Conservation (phyloP, 2,888 invertebrate species). For the Macrosiphum euphorbiae region DNA sequence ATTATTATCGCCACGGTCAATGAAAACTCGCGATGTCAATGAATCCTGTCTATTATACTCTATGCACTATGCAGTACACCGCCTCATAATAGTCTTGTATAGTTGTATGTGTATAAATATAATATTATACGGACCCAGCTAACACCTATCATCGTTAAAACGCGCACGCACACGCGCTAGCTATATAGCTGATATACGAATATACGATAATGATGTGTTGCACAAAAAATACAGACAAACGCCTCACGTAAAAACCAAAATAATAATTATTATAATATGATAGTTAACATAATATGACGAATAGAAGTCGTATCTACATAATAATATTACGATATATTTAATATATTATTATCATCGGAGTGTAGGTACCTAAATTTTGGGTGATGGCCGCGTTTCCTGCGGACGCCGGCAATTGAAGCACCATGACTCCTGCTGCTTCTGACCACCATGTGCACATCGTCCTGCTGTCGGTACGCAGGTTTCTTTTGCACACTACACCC, state of each 20-base stretch:
- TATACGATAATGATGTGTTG: background rate
- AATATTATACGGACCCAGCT: too few relatives aligned
- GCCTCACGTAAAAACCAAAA: background rate
- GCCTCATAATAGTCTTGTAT: background rate
- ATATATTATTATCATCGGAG: background rate
- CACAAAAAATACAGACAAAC: background rate
- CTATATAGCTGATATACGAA: background rate
- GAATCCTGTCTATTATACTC: conserved; percentile 47
- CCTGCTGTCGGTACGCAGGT: conserved; percentile 49
- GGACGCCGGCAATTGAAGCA: background rate
- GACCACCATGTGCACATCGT: conserved; percentile 31
- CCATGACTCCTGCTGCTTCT: conserved; percentile 24
- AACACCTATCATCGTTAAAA: background rate
- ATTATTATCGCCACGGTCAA: conserved; percentile 21
- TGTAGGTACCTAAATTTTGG: conserved; percentile 43
- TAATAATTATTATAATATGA: background rate
- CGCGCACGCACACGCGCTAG: background rate
- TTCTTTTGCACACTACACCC: conserved; percentile 61
- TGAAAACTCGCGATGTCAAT: conserved; percentile 50
- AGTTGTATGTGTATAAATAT: background rate
- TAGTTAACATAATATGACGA: background rate
- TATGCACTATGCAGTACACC: background rate
- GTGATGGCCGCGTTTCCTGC: conserved; percentile 34
- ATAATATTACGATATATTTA: background rate
- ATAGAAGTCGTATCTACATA: background rate